These are phyloP conservation scores for Sepioteuthis lessoniana DNA, from an alignment of 2,888 invertebrate genomes.

Conservation along the genomic window DNA sequence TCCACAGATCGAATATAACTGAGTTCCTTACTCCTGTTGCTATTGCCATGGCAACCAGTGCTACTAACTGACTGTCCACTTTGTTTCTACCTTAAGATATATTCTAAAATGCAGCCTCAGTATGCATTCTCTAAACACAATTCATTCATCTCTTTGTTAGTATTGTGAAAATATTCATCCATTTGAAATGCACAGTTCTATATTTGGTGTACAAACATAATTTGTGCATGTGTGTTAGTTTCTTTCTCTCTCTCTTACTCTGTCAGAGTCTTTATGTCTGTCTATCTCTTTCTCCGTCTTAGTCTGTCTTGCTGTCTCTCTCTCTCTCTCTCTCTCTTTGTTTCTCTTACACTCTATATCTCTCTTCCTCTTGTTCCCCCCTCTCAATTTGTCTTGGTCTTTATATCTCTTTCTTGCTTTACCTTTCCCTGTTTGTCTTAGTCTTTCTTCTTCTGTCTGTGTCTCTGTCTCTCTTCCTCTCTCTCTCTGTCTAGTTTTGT, in stretches of 20 bases:
- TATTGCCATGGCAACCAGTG: neutral
- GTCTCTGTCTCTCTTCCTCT: no score
- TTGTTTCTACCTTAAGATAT: neutral
- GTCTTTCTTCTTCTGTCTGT: no score
- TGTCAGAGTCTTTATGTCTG: neutral
- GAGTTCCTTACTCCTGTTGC: neutral
- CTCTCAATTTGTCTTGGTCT: no score
- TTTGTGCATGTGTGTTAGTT: neutral
- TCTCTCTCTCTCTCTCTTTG: no score
- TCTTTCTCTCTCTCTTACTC: neutral
- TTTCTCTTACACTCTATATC: no score
- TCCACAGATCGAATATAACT: neutral
- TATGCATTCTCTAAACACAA: neutral
- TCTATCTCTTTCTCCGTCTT: no score
- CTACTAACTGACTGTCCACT: neutral
- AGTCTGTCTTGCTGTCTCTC: no score
- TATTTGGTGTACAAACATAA: neutral
- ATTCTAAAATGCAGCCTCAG: neutral
- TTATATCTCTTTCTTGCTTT: no score
- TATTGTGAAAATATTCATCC: neutral
- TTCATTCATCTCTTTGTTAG: neutral
- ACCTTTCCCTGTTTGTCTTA: no score
- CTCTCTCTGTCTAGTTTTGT: no score
- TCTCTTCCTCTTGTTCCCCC: no score
- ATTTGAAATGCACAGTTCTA: neutral